phyloP scores from a whole-genome alignment of 1,140 invertebrate species.

The Drosophila takahashii region DNA sequence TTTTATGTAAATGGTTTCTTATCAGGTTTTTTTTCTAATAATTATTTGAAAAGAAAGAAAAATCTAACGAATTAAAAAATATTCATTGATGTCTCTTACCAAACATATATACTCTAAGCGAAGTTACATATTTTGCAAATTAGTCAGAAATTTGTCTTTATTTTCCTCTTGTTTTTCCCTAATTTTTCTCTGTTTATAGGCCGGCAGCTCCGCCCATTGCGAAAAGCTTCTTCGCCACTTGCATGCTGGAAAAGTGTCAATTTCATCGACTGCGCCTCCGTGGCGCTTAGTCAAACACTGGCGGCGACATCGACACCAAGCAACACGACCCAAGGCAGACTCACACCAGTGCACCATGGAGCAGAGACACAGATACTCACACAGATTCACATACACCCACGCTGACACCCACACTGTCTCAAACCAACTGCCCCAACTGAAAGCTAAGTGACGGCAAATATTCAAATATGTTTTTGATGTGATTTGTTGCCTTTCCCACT shows the following conservation, averaged over 20 bases:
- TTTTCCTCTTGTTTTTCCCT: neutral
- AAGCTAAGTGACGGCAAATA: constrained; percentile 83
- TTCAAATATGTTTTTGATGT: constrained; percentile 84
- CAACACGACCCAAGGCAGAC: constrained; percentile 39
- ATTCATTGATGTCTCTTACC: too few relatives aligned
- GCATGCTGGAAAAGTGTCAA: constrained; percentile 45
- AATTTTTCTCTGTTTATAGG: neutral
- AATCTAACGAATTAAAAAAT: too few relatives aligned
- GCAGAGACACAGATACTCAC: constrained; percentile 13
- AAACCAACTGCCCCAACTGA: constrained; percentile 33
- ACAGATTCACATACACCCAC: neutral
- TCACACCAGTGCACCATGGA: neutral
- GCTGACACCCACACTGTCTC: constrained; percentile 5
- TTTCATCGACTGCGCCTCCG: constrained; percentile 56
- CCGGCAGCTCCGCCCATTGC: constrained; percentile 2
- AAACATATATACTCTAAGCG: too few relatives aligned
- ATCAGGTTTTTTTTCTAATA: too few relatives aligned
- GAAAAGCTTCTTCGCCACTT: constrained; percentile 37
- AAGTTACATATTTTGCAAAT: too few relatives aligned
- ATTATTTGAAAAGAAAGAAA: too few relatives aligned
- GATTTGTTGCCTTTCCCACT: constrained; percentile 77
- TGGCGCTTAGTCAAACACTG: constrained; percentile 73
- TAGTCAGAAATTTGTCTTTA: too few relatives aligned
- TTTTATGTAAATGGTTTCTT: too few relatives aligned
- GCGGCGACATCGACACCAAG: constrained; percentile 65